Base-by-base conservation (phyloP, 2,888 invertebrate genomes). In the Glaucopsyche alexis region DNA sequence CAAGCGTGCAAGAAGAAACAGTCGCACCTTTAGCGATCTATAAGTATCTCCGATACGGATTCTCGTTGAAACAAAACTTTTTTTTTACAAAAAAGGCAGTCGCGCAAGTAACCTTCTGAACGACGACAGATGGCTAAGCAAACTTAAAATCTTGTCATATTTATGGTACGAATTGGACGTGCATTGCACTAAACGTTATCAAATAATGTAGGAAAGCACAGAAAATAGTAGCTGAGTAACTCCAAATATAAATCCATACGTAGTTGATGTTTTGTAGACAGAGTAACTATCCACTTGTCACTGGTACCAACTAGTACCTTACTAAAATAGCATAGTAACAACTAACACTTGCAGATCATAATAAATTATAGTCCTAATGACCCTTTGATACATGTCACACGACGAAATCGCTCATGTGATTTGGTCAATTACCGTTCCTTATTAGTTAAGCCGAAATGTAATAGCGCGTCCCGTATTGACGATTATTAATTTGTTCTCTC, bases 391-490 rank as follows among this genome's bases (percentile, higher is more conserved):
- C 42, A 42, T 9, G 38, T 29, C 29, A 40, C 60, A 69, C 65
- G 70, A 72, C 49, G 7, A 11, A 14, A 67, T 14, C 50, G 14
- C 55, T 73, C 49, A 38, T 65, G 19, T 19, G 16, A 50, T 55
- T 49, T 66, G 73, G 66, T 60, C 71, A 19, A 76, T 73, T 74
- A 71, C 70, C 72, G 50, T 69, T 72, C 66, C 73, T 79, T 76
- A 80, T 78, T 71, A 76, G 77, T 40, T 71, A 29, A 38, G 52
- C 19, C n/a, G 55, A 70, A 73, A 76, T 72, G 64, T 72, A 69
- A 69, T 71, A 73, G 69, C 49, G 47, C 16, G 14, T 55, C 64
- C 42, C 67, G 45, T 70, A 67, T 13, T 71, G 76, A 76, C 75
- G 71, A 47, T 74, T 64, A 77, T 70, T 52, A 73, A 76, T 77